Evolutionary conservation across 2,797 vertebrate genomes (phyloP).

Genomic region (Harpagifer antarcticus): DNA sequence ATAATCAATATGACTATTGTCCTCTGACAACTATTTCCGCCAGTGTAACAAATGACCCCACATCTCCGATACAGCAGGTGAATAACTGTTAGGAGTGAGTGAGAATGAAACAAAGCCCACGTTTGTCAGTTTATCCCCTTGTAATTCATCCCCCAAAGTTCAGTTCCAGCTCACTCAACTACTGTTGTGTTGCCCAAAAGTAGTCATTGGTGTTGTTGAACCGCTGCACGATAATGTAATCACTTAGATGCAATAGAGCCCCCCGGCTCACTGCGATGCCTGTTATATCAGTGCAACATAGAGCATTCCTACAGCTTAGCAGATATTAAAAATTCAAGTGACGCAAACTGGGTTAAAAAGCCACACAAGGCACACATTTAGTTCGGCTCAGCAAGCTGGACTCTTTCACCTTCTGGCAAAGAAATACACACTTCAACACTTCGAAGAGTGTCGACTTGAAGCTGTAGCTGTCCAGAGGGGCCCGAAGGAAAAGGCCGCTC

Average conservation of each 20-base stretch:
- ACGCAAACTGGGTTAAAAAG: slow-evolving; percentile 79
- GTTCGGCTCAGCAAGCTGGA: slow-evolving; percentile 55
- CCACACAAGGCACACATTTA: slow-evolving; percentile 69
- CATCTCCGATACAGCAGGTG: neutral
- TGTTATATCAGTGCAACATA: slow-evolving; percentile 31
- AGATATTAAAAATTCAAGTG: slow-evolving; percentile 78
- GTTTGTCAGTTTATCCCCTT: slow-evolving; percentile 7
- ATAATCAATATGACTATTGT: slow-evolving; percentile 32
- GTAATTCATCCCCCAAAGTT: slow-evolving; percentile 17
- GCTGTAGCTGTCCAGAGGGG: slow-evolving; percentile 36
- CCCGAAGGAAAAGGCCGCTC: slow-evolving; percentile 42
- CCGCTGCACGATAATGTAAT: slow-evolving; percentile 63
- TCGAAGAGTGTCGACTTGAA: slow-evolving; percentile 47
- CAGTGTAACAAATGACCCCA: slow-evolving; percentile 19
- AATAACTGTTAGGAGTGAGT: slow-evolving; percentile 4
- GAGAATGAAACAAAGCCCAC: slow-evolving; percentile 27
- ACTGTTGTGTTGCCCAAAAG: slow-evolving; percentile 20
- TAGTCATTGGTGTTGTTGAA: slow-evolving; percentile 35
- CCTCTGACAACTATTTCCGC: neutral
- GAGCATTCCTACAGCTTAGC: slow-evolving; percentile 67
- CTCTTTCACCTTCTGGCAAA: slow-evolving; percentile 49
- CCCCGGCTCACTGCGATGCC: neutral
- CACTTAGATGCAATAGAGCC: slow-evolving; percentile 31
- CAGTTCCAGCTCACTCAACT: slow-evolving; percentile 12
- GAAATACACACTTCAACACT: slow-evolving; percentile 59